These are phyloP conservation scores for Rhadinocentrus ornatus DNA, from an alignment of 2,797 vertebrate species.

Conservation along the genomic window DNA sequence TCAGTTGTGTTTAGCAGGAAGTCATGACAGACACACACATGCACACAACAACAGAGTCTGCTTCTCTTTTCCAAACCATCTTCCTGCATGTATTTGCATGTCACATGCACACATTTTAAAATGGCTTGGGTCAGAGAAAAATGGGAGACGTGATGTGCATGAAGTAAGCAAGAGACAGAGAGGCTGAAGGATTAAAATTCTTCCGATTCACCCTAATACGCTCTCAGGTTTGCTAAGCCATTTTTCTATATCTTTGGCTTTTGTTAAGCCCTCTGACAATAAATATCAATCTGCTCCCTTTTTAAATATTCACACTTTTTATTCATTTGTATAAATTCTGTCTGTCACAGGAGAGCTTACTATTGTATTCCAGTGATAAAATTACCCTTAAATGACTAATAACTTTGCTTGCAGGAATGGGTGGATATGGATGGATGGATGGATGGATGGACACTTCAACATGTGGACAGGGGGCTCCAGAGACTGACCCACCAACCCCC, in stretches of 20 bases:
- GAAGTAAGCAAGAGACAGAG: constrained; percentile 17
- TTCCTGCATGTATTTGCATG: constrained; percentile 9
- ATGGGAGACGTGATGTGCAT: constrained; percentile 18
- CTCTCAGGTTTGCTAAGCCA: background rate
- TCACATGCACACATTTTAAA: constrained; percentile 27
- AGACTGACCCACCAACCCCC: background rate
- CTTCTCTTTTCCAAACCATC: constrained; percentile 24
- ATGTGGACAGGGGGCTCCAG: background rate
- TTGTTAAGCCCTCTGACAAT: constrained; percentile 16
- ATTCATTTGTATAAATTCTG: background rate
- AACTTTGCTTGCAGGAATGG: too few species aligned
- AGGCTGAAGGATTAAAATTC: constrained; percentile 19
- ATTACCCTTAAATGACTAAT: background rate
- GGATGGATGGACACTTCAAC: too few species aligned
- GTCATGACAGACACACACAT: constrained; percentile 43
- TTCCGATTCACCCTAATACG: constrained; percentile 4
- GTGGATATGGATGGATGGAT: too few species aligned
- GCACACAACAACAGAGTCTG: constrained; percentile 23
- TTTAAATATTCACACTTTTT: background rate
- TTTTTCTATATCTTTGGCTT: constrained; percentile 19
- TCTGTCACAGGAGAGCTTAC: background rate
- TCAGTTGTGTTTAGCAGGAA: constrained; percentile 60
- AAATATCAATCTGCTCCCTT: constrained; percentile 15
- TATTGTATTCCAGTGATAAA: constrained; percentile 3
- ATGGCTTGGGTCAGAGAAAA: constrained; percentile 23